These are phyloP conservation scores for Cantharis flavilabris DNA, from an alignment of 2,888 invertebrate species.

Conservation along the genomic window DNA sequence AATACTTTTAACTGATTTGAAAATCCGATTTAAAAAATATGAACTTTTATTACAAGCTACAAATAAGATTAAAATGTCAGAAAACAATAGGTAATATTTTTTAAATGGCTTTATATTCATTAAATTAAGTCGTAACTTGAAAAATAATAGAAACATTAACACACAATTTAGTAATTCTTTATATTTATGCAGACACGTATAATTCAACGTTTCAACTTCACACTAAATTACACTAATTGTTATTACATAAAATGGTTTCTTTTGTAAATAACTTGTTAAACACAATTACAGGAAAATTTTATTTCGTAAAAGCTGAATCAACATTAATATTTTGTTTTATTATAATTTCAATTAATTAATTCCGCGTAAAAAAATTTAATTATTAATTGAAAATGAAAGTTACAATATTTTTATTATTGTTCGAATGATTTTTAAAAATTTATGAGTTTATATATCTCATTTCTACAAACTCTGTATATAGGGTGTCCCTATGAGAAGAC, in stretches of 20 bases:
- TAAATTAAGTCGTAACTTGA: neutral
- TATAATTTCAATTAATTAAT: neutral
- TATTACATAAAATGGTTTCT: neutral
- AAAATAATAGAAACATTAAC: neutral
- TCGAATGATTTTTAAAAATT: neutral
- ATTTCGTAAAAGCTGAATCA: neutral
- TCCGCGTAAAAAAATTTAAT: neutral
- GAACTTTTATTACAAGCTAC: neutral
- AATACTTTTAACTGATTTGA: neutral
- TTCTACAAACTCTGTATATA: neutral
- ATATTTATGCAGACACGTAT: neutral
- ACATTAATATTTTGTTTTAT: neutral
- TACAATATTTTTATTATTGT: neutral
- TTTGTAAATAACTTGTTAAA: neutral
- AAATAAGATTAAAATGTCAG: neutral
- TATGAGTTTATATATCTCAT: neutral
- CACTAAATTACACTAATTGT: neutral
- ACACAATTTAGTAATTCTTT: neutral
- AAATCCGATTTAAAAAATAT: neutral
- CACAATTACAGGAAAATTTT: neutral
- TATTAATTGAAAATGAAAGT: neutral
- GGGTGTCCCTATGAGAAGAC: no score
- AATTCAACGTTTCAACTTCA: neutral
- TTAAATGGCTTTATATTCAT: neutral
- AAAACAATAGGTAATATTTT: neutral